Base-by-base conservation (phyloP, 2,888 invertebrate species). In the Cyclophora punctaria region DNA sequence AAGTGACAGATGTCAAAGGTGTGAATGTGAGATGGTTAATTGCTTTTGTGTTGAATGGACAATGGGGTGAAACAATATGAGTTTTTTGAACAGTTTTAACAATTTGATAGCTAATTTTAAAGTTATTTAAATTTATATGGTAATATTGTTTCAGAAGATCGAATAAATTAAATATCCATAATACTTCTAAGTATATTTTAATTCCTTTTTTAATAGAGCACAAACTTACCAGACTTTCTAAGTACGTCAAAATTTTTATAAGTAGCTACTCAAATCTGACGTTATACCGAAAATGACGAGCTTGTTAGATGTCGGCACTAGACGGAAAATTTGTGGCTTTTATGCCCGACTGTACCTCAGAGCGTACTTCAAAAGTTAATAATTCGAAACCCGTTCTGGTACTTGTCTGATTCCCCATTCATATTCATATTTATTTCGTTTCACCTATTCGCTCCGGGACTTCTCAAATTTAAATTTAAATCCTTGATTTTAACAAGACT, bases 361-460 rank as follows among this genome's bases (percentile, higher is more conserved):
- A 77, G 80, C 64, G 74, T 78, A 77, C 86, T 87, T 74, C 69
- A 84, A 82, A 85, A 83, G 80, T 86, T 86, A 86, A 86, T 85
- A 86, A 84, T 85, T 86, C 77, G 78, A 75, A 80, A 78, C 79
- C 82, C 80, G 78, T 78, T 76, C 76, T 73, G 69, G 75, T 73
- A 75, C 82, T 82, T 78, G 78, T 80, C 80, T 80, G 81, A 81
- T 80, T 81, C 76, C 64, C 81, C 78, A 88, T 89, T 89, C 88
- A 89, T 88, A 89, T 89, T 88, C 88, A 89, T 88, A 88, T 88
- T 88, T 86, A 85, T 84, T 85, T 83, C 85, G 78, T 81, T 85
- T 79, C 80, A 85, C 83, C 83, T 81, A 83, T 78, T 78, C 81
- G 80, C 80, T 75, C 70, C 71, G 70, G 75, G 75, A 73, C 68